Conservation (phyloP, 2,888 invertebrate genomes). For the Drosophila anceps region DNA sequence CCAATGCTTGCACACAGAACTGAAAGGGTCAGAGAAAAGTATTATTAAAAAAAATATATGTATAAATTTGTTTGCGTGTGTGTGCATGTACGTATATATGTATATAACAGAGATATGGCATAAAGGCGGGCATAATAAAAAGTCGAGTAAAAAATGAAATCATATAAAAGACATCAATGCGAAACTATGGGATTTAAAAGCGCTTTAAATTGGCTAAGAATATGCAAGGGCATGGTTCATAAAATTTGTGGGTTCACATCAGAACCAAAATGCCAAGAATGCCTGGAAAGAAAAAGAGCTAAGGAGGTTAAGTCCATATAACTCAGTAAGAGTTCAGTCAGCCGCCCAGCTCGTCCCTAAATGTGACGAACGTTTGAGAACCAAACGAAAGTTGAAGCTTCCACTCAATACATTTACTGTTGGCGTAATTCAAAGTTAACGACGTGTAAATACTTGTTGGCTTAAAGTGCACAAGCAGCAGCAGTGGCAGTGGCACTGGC, state of each 20-base stretch:
- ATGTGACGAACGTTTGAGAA: constrained; percentile 22
- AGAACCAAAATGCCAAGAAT: constrained; percentile 42
- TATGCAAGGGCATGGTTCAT: constrained; percentile 73
- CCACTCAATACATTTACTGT: constrained; percentile 56
- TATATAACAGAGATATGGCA: constrained; percentile 17
- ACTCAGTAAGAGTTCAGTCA: constrained; percentile 14
- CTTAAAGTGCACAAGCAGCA: constrained; percentile 57
- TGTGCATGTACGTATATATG: neutral
- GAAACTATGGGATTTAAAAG: constrained; percentile 73
- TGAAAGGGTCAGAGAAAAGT: constrained; percentile 53
- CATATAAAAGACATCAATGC: constrained; percentile 75
- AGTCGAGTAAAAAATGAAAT: constrained; percentile 63
- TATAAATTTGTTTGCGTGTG: neutral
- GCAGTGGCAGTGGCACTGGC: constrained; percentile 19
- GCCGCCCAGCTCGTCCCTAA: constrained; percentile 25
- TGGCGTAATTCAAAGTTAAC: constrained; percentile 74
- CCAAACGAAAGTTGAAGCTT: constrained; percentile 11
- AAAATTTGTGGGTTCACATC: constrained; percentile 69
- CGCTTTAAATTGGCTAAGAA: constrained; percentile 74
- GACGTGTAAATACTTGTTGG: constrained; percentile 78
- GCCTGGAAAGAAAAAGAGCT: constrained; percentile 2
- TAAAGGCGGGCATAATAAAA: constrained; percentile 46
- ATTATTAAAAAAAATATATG: constrained; percentile 61
- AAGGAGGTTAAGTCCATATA: neutral
- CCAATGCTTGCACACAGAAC: constrained; percentile 54